Base-by-base conservation (phyloP, 2,888 invertebrate genomes). In the Drosophila percnosoma region DNA sequence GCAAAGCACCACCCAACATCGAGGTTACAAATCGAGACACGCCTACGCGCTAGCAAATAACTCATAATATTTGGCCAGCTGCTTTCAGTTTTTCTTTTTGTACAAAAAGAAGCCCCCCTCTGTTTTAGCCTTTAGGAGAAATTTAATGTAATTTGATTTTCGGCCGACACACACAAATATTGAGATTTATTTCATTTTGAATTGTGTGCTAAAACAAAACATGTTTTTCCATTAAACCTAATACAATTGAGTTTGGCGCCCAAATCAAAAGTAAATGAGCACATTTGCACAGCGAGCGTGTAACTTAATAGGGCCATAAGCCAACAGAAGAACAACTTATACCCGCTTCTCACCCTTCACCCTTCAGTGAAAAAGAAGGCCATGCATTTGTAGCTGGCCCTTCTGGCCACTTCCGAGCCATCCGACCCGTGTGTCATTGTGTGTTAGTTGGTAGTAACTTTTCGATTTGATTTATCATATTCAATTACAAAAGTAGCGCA, bases 391-490 rank as follows among this genome's bases (percentile, higher is more conserved):
- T 21, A 15, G 15, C 69, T 21, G 45, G 15, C 34, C 42, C 52
- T 53, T 45, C 13, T 49, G 59, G 66, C 84, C 87, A 74, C 82
- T 83, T 84, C 87, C 89, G 84, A 65, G 55, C 21, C 45, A 45
- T 45, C 21, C 13, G 45, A 45, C 7, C 21, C 21, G 21, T 45
- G 45, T 45, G 45, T 45, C 21, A 7, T 21, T 21, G 21, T 21
- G 11, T 21, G 45, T 4, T 4, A 45, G 24, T 45, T 45, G 15
- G 24, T 31, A 68, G 77, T 65, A 62, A 70, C 40, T 77, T 79
- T 81, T 75, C 54, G 71, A 68, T 91, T 84, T 91, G 90, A 91
- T 90, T 91, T 91, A 91, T 90, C 89, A 87, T 90, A 90, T 91
- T 90, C 90, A 89, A 91, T 91, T 91, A 90, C 89, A 86, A 86